Percentiles rank a stretch among this genome's conserved stretches.
phyloP scores from a whole-genome alignment of 2,888 invertebrate genomes.

The Gastrophysa polygoni region DNA sequence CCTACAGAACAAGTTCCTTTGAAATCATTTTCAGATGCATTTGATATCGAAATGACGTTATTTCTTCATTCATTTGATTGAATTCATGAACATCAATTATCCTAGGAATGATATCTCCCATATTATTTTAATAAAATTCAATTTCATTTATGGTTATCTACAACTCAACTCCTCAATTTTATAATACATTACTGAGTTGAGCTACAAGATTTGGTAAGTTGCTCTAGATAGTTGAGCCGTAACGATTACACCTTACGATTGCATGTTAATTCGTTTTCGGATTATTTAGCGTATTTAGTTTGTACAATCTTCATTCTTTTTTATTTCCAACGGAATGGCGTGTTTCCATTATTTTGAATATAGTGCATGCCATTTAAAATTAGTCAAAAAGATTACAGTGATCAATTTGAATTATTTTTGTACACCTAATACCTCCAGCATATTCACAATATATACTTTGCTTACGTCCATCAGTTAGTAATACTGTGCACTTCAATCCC shows the following conservation, averaged over 20 bases:
- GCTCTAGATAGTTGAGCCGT: conserved; percentile 34
- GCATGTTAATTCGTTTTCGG: conserved; percentile 7
- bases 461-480: too few species aligned
- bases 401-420: neutral
- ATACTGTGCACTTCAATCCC: too few species aligned
- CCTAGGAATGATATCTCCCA: too few species aligned
- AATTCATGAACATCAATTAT: too few species aligned
- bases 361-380: neutral
- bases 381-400: neutral
- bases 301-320: conserved; percentile 10
- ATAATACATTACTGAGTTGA: neutral
- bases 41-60: too few species aligned
- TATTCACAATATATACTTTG: too few species aligned
- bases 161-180: neutral
- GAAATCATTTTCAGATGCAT: too few species aligned
- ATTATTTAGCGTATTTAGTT: conserved; percentile 17
- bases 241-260: conserved; percentile 11
- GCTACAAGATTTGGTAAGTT: conserved; percentile 48
- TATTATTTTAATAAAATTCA: too few species aligned
- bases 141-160: too few species aligned
- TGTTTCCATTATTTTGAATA: neutral
- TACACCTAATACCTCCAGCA: too few species aligned
- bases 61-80: too few species aligned
- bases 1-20: too few species aligned
- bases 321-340: neutral